Evolutionary conservation across 2,888 invertebrate genomes (phyloP), one percentile per base, ranked within the genome.

Genomic region (Psococerastis gibbosa): DNA sequence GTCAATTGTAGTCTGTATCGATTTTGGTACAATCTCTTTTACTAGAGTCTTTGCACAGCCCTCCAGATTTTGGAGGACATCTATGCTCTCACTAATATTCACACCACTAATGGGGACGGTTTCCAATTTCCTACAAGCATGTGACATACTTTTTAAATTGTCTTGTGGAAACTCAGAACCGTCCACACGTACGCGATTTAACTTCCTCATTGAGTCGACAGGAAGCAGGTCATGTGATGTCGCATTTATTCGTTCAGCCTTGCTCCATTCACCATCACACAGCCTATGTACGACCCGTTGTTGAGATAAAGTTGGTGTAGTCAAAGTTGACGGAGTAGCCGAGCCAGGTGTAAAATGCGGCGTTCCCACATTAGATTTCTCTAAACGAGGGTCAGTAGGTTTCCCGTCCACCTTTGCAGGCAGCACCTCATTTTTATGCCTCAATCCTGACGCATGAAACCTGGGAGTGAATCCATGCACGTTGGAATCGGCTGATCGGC

Each of bases 181-280:
- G 27, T 27, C 27, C 27, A 11, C 27, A 27, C 27, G 11, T 11
- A 27, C 11, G 27, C 27, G 6, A 6, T 11, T n/a, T n/a, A n/a
- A n/a, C n/a, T n/a, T n/a, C n/a, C n/a, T n/a, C n/a, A n/a, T n/a
- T n/a, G n/a, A n/a, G n/a, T n/a, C n/a, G n/a, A n/a, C n/a, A n/a
- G n/a, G n/a, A n/a, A n/a, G n/a, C n/a, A n/a, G n/a, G n/a, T n/a
- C n/a, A n/a, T n/a, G n/a, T n/a, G n/a, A n/a, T n/a, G n/a, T n/a
- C n/a, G n/a, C n/a, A n/a, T n/a, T n/a, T 11, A 27, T 6, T 27
- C 27, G 27, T 38, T 38, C 38, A 3, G 4, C 22, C 20, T 38
- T 38, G n/a, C 6, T 5, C 6, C 17, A 17, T 20, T 38, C 38
- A 38, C 38, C 18, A 11, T 38, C 38, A 38, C 38, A 16, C 20